phyloP scores from a whole-genome alignment of 2,888 invertebrate species.

The Xiphydria camelus region DNA sequence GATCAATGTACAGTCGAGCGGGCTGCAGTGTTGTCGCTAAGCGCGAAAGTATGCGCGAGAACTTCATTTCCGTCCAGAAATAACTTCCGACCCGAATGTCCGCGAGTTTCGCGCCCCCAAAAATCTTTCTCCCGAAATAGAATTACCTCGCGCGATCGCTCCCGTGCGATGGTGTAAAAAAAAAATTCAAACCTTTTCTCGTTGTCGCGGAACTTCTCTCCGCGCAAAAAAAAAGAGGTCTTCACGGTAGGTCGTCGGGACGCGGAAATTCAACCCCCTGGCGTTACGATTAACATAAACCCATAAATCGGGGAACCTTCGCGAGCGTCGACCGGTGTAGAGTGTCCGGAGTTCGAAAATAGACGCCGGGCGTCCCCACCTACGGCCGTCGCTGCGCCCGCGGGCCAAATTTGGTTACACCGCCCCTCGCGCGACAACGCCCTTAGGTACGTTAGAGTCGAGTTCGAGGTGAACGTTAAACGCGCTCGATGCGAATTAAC shows the following conservation, averaged over 20 bases:
- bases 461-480: too few species aligned
- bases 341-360: constrained; percentile 55
- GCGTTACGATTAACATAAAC: too few species aligned
- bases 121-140: background rate
- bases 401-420: constrained; percentile 65
- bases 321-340: constrained; percentile 36
- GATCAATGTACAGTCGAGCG: background rate
- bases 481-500: too few species aligned
- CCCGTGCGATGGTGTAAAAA: background rate
- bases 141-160: background rate
- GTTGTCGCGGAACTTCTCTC: background rate
- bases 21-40: background rate
- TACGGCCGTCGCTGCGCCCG: constrained; percentile 52
- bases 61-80: background rate
- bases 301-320: too few species aligned
- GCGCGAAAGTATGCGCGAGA: background rate
- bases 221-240: background rate
- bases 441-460: too few species aligned
- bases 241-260: background rate
- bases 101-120: background rate
- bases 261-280: background rate
- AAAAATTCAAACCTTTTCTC: background rate
- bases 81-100: background rate
- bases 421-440: constrained; percentile 53
- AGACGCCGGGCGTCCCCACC: constrained; percentile 55